Evolutionary conservation across 2,888 invertebrate genomes (phyloP).

Genomic region (Brenthis daphne): DNA sequence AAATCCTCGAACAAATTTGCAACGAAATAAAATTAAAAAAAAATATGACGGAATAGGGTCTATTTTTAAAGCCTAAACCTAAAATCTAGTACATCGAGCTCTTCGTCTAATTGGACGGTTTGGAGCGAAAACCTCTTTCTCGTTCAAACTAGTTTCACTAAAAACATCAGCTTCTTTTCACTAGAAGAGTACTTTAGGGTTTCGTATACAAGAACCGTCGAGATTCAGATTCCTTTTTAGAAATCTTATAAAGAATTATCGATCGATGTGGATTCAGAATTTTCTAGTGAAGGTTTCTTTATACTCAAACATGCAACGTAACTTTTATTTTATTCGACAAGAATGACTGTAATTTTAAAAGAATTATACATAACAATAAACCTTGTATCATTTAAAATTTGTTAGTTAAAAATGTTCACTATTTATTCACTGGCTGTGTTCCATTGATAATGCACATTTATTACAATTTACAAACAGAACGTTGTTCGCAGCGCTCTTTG

Average conservation of each 20-base stretch:
- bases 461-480: constrained; percentile 38
- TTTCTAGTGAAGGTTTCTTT: background rate
- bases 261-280: background rate
- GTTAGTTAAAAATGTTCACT: background rate
- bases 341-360: too few relatives aligned
- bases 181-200: constrained; percentile 14
- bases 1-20: background rate
- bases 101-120: constrained; percentile 46
- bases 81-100: constrained; percentile 31
- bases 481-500: constrained; percentile 1
- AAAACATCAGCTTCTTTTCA: constrained; percentile 32
- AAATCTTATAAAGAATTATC: background rate
- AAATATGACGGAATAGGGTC: constrained; percentile 18
- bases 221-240: constrained; percentile 5
- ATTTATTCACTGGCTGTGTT: constrained; percentile 1
- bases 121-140: constrained; percentile 31
- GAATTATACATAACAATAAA: too few relatives aligned
- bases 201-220: constrained; percentile 9
- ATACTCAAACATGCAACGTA: too few relatives aligned
- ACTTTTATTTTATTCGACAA: background rate
- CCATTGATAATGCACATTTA: constrained; percentile 54
- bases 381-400: background rate
- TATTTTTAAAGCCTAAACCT: constrained; percentile 19
- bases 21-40: background rate
- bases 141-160: constrained; percentile 33